A percentile compares a stretch with the other conserved stretches of the same genome.
Evolutionary conservation across 2,888 invertebrate species (phyloP).

Genomic region (Trachelus stipa): DNA sequence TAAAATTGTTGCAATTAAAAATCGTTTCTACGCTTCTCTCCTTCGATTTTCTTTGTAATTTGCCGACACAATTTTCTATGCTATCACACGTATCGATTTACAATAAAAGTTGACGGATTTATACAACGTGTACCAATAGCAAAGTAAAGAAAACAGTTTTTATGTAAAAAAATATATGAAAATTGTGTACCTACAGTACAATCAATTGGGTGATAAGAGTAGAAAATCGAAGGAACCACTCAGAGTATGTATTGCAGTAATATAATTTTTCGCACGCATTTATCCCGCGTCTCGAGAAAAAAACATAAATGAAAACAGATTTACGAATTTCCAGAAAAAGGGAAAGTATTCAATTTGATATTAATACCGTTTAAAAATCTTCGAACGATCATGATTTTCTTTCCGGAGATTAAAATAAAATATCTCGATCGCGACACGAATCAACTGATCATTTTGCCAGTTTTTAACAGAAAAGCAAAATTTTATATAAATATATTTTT

Average conservation of each 20-base stretch:
- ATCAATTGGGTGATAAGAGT: background rate
- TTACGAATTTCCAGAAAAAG: background rate
- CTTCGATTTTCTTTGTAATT: background rate
- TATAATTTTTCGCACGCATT: background rate
- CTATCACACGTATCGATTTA: too few species aligned
- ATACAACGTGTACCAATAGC: too few species aligned
- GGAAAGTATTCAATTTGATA: background rate
- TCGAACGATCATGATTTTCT: background rate
- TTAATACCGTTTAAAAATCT: background rate
- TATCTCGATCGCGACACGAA: too few species aligned
- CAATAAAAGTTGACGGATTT: too few species aligned
- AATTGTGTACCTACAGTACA: background rate
- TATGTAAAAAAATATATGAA: background rate
- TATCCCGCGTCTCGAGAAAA: background rate
- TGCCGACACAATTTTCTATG: too few species aligned
- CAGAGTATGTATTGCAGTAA: background rate
- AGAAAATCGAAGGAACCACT: background rate
- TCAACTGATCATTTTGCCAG: background rate
- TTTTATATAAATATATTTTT: background rate
- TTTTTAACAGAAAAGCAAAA: background rate
- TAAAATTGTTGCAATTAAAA: background rate
- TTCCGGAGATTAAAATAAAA: background rate
- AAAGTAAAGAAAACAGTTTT: background rate
- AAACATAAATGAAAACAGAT: background rate
- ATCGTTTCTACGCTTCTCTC: background rate